Base-by-base conservation (phyloP, 2,797 vertebrate species). In the Halcyon chelicuti region DNA sequence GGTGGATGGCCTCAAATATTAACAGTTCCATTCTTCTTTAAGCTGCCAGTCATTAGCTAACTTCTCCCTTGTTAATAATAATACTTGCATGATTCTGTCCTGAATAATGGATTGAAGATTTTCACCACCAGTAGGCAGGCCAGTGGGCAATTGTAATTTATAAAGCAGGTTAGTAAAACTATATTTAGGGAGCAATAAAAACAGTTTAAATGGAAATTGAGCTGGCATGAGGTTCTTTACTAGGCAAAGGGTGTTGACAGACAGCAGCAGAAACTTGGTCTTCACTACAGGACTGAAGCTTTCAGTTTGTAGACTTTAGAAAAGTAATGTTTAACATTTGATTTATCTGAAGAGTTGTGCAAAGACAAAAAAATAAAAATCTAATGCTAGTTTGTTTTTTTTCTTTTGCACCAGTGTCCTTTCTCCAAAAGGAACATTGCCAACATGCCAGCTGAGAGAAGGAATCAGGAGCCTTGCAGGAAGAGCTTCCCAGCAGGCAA, bases 11-110 rank as follows among this genome's bases (percentile, higher is more conserved):
- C 31, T 90, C 61, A 83, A 57, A 93, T 94, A 88, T 94, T 91
- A 95, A 90, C n/a, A 63, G 39, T 90, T 88, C 52, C 63, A 42
- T 92, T 91, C 63, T 67, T 94, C 71, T 61, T 85, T 77, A 86
- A 80, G 60, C 68, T 94, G 90, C 39, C 72, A 57, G 47, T 94
- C 78, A 79, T 95, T 93, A 93, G 68, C 68, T 71, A 93, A 77
- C 87, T 77, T 94, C 65, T 91, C 82, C 87, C 87, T 83, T 90
- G 81, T 71, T 96, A 93, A 76, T 88, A 87, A 66, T 82, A 93
- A 85, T 46, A 49, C 18, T 92, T 85, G 63, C 37, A 40, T 44
- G 65, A 71, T 52, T 89, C 85, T 67, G 31, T 77, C 63, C 81
- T 95, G 75, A 94, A 74, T 90, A 90, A 85, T 67, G 60, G 54